A percentile compares a stretch with the other conserved stretches of the same genome.
These are phyloP conservation scores for Belgica antarctica DNA, from an alignment of 2,888 invertebrate genomes.

Conservation along the genomic window DNA sequence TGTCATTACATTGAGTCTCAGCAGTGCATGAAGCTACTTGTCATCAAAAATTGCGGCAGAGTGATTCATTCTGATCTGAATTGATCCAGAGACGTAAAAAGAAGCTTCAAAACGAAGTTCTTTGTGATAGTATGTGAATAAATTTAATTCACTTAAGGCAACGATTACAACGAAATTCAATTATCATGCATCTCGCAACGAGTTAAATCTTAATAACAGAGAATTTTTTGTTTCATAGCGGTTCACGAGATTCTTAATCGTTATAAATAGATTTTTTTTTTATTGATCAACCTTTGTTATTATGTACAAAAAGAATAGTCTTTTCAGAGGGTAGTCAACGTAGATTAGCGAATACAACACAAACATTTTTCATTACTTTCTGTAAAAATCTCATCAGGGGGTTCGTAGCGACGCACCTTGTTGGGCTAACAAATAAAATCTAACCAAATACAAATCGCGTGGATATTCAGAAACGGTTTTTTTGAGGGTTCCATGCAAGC, in stretches of 20 bases:
- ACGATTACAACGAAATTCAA: constrained; percentile 14
- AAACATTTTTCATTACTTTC: background rate
- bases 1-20: constrained; percentile 7
- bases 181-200: constrained; percentile 1
- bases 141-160: no score
- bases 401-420: constrained; percentile 5
- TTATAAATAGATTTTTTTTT: constrained; percentile 4
- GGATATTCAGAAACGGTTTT: background rate
- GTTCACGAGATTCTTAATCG: background rate
- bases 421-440: background rate
- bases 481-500: background rate
- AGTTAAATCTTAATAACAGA: constrained; percentile 6
- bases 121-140: no score
- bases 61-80: no score
- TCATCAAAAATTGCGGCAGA: background rate
- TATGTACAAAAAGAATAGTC: no score
- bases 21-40: background rate
- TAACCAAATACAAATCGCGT: constrained; percentile 3
- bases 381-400: background rate
- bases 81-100: no score
- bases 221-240: background rate
- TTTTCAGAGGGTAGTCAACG: background rate
- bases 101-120: no score
- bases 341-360: background rate
- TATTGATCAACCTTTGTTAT: constrained; percentile 27